A percentile compares a stretch with the other conserved stretches of the same genome.
Evolutionary conservation across 1,140 invertebrate species (phyloP).

Genomic region (Apocrypta bakeri): DNA sequence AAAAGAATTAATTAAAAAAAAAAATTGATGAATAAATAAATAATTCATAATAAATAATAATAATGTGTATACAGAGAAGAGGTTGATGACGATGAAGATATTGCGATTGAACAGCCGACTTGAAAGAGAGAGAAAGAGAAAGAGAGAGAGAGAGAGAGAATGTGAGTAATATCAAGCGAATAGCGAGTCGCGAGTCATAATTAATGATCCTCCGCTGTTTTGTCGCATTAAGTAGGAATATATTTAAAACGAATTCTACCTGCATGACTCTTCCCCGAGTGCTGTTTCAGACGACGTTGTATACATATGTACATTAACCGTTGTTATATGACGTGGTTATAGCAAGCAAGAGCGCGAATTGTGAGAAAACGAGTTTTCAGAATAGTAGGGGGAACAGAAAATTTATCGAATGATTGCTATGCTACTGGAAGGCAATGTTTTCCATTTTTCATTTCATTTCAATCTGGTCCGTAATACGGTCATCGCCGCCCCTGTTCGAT

Average conservation of each 20-base stretch:
- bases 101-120: background rate
- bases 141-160: no score
- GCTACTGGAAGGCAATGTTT: constrained; percentile 66
- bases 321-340: constrained; percentile 63
- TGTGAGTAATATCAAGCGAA: constrained; percentile 5
- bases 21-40: constrained; percentile 26
- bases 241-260: constrained; percentile 29
- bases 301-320: constrained; percentile 66
- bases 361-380: constrained; percentile 35
- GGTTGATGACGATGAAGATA: constrained; percentile 19
- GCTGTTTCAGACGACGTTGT: constrained; percentile 33
- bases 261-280: constrained; percentile 43
- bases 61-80: background rate
- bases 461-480: constrained; percentile 45
- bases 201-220: constrained; percentile 42
- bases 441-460: constrained; percentile 57
- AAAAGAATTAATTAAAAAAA: constrained; percentile 32
- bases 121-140: background rate
- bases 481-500: background rate
- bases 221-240: constrained; percentile 46
- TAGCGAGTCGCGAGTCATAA: constrained; percentile 34
- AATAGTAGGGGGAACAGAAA: constrained; percentile 57
- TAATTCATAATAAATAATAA: constrained; percentile 5
- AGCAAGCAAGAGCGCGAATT: constrained; percentile 38
- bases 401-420: constrained; percentile 62